phyloP scores from a whole-genome alignment of 1,140 invertebrate genomes.

The Druon quercuslanigerum region DNA sequence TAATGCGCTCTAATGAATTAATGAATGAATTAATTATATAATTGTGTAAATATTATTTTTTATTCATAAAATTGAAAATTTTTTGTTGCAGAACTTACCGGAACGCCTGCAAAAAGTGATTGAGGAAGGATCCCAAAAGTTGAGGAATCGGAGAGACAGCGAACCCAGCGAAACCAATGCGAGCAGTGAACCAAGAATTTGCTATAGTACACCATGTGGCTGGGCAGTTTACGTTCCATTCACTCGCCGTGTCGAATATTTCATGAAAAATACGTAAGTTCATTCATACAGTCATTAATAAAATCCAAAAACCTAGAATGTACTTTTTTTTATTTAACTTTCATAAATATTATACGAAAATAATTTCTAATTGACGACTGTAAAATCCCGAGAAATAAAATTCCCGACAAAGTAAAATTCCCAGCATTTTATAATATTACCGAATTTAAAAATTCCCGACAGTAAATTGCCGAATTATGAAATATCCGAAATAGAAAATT shows the following conservation, averaged over 20 bases:
- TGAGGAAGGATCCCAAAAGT: slow-evolving; percentile 42
- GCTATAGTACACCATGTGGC: slow-evolving; percentile 75
- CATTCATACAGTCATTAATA: background rate
- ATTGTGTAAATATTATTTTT: no score
- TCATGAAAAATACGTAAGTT: slow-evolving; percentile 81
- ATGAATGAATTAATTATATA: background rate
- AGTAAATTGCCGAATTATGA: no score
- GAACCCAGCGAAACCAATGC: slow-evolving; percentile 46
- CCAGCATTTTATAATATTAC: no score
- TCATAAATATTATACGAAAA: no score
- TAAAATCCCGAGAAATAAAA: no score
- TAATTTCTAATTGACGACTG: no score
- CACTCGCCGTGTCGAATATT: slow-evolving; percentile 75
- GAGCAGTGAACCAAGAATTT: slow-evolving; percentile 41
- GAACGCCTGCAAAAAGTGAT: slow-evolving; percentile 50
- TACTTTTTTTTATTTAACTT: no score
- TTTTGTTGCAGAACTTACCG: slow-evolving; percentile 54
- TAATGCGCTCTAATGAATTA: background rate
- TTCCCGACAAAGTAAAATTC: no score
- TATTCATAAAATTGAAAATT: no score
- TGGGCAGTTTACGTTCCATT: slow-evolving; percentile 79
- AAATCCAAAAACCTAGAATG: no score
- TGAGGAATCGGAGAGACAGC: slow-evolving; percentile 52
- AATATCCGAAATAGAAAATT: no score
- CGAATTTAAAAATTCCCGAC: no score